Conservation (phyloP, 2,113 vertebrate species). For the Clarias magur region DNA sequence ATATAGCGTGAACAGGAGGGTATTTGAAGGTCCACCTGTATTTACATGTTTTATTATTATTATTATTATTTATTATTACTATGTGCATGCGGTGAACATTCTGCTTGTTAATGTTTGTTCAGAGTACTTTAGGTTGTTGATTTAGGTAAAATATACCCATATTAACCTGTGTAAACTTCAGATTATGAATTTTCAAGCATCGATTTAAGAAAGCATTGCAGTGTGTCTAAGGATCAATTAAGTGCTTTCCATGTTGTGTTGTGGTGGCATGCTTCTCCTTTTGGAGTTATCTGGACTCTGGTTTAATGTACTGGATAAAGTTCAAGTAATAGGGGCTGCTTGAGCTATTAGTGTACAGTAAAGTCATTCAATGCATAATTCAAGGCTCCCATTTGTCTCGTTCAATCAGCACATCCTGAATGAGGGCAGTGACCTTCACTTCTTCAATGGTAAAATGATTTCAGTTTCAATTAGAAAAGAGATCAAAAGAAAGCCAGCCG, state of each 20-base stretch:
- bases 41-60: background rate
- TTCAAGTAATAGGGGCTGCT: background rate
- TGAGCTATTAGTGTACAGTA: background rate
- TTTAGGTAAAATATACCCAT: background rate
- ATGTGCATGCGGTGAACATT: background rate
- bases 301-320: background rate
- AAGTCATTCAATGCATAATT: background rate
- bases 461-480: slow-evolving; percentile 5
- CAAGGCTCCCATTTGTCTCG: background rate
- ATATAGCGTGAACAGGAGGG: background rate
- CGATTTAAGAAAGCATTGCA: background rate
- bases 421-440: background rate
- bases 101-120: background rate
- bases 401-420: slow-evolving; percentile 3
- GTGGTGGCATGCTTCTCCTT: background rate
- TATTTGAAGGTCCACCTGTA: background rate
- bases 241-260: background rate
- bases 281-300: background rate
- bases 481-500: background rate
- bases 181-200: background rate
- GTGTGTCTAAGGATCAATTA: background rate
- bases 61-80: background rate
- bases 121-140: background rate
- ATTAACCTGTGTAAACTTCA: background rate
- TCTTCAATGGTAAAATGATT: background rate